Conservation (phyloP, 1,140 invertebrate species). For the Campoletis sonorensis region DNA sequence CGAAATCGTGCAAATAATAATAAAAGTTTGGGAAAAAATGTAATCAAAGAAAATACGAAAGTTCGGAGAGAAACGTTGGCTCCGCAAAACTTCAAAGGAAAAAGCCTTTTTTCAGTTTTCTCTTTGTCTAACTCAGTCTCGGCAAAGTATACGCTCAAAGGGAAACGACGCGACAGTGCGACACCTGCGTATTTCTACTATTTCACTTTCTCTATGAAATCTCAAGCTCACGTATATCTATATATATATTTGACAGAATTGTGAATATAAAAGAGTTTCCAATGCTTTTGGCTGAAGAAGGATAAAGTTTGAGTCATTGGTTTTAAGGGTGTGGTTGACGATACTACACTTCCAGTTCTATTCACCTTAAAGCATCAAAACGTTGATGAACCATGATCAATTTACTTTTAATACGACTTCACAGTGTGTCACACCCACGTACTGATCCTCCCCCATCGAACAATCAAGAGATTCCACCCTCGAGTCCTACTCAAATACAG, state of each 20-base stretch:
- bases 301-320: background rate
- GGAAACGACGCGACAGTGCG: background rate
- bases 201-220: too few relatives aligned
- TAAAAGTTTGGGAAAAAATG: background rate
- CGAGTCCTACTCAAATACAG: background rate
- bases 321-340: background rate
- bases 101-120: constrained; percentile 12
- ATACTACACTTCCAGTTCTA: background rate
- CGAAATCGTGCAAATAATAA: background rate
- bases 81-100: background rate
- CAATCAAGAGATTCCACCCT: background rate
- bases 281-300: background rate
- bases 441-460: background rate
- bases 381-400: background rate
- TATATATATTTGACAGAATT: background rate
- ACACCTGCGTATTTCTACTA: background rate
- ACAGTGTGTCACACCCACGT: background rate
- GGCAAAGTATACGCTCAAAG: background rate
- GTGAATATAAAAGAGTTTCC: background rate
- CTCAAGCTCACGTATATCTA: background rate
- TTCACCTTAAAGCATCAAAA: background rate
- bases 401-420: background rate
- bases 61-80: background rate
- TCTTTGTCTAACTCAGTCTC: constrained; percentile 37
- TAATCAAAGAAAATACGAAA: constrained; percentile 5